phyloP scores from a whole-genome alignment of 2,797 vertebrate genomes.

The Macroramphosus scolopax region DNA sequence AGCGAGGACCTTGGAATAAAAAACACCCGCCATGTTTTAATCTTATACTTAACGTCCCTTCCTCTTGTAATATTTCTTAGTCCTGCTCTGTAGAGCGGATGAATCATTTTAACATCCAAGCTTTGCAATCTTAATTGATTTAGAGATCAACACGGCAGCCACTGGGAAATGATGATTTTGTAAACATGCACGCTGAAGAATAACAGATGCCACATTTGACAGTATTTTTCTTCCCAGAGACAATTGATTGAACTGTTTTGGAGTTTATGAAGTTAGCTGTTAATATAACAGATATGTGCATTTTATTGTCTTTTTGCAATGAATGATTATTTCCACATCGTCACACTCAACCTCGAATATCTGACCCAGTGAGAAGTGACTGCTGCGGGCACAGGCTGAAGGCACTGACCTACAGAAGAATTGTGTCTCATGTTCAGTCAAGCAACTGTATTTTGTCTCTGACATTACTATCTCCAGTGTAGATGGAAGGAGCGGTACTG shows the following conservation, averaged over 20 bases:
- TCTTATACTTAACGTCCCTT: conserved; percentile 40
- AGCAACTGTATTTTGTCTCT: conserved; percentile 35
- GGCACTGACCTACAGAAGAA: conserved; percentile 57
- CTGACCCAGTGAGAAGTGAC: conserved; percentile 49
- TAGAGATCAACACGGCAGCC: conserved; percentile 34
- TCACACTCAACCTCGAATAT: conserved; percentile 26
- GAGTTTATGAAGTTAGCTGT: background rate
- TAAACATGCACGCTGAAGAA: conserved; percentile 17
- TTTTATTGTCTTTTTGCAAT: background rate
- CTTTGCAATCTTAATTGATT: conserved; percentile 58
- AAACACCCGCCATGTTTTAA: conserved; percentile 30
- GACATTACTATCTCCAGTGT: conserved; percentile 7
- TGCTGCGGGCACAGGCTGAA: conserved; percentile 35
- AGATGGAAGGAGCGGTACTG: conserved; percentile 8
- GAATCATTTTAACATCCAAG: conserved; percentile 55
- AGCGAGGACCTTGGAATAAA: conserved; percentile 22
- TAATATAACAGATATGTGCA: background rate
- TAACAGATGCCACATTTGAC: conserved; percentile 2
- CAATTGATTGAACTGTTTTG: background rate
- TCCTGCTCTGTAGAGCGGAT: conserved; percentile 52
- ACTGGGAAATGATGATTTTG: conserved; percentile 28
- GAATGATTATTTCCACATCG: conserved; percentile 37
- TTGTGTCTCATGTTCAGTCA: conserved; percentile 44
- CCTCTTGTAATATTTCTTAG: conserved; percentile 42
- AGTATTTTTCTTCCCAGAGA: background rate